phyloP scores from a whole-genome alignment of 2,888 invertebrate genomes.

The Hipparchia semele region DNA sequence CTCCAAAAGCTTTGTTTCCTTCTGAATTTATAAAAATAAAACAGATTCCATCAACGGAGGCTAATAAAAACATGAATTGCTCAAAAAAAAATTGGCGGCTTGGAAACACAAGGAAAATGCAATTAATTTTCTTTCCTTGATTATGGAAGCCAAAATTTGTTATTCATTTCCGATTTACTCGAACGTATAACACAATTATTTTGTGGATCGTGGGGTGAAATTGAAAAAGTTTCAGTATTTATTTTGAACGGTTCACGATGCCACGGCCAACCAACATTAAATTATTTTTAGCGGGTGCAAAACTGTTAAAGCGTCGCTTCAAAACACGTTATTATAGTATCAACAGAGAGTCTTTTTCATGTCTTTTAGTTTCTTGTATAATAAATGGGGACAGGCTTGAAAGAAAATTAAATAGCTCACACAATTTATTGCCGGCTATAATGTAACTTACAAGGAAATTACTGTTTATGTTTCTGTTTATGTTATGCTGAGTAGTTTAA shows the following conservation, averaged over 20 bases:
- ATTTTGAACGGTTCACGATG: constrained; percentile 69
- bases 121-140: constrained; percentile 67
- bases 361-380: constrained; percentile 15
- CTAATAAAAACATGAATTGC: constrained; percentile 37
- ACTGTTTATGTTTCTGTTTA: constrained; percentile 1
- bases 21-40: constrained; percentile 18
- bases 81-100: constrained; percentile 40
- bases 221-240: constrained; percentile 81
- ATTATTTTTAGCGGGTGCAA: constrained; percentile 66
- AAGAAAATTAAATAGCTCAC: constrained; percentile 18
- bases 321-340: constrained; percentile 19
- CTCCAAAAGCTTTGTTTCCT: not conserved
- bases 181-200: constrained; percentile 75
- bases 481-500: not conserved
- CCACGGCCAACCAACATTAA: constrained; percentile 60
- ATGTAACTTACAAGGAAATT: constrained; percentile 15
- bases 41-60: constrained; percentile 16
- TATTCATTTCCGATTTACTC: constrained; percentile 78
- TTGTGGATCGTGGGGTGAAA: constrained; percentile 76
- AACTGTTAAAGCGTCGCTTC: constrained; percentile 46
- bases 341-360: constrained; percentile 11
- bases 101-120: constrained; percentile 48
- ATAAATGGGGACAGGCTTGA: constrained; percentile 6
- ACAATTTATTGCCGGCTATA: constrained; percentile 14
- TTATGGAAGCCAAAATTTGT: constrained; percentile 71